Percentiles rank a stretch among this genome's conserved stretches.
phyloP scores from a whole-genome alignment of 2,797 vertebrate genomes.

The Phaenicophaeus curvirostris region DNA sequence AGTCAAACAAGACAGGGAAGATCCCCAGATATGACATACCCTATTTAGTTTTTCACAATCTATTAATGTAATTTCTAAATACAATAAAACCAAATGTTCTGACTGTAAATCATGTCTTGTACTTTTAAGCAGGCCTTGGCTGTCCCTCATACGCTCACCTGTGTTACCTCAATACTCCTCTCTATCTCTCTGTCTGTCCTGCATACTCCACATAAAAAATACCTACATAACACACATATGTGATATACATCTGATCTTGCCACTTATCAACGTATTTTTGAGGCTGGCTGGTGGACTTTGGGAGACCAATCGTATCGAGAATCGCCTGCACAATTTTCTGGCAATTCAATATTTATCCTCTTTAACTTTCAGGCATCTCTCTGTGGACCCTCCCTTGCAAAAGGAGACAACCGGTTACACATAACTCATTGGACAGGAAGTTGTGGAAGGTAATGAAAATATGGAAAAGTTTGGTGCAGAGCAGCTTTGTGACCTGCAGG shows the following conservation, averaged over 20 bases:
- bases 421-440: not conserved
- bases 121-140: not conserved
- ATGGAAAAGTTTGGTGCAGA: not conserved
- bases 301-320: not conserved
- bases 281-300: not conserved
- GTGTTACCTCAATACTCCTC: not conserved
- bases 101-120: not conserved
- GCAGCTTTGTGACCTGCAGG: not conserved
- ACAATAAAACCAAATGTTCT: slow-evolving; percentile 43
- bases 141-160: not conserved
- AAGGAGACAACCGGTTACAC: not conserved
- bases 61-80: slow-evolving; percentile 58
- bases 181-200: not conserved
- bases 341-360: not conserved
- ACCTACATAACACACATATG: not conserved
- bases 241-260: not conserved
- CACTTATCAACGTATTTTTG: not conserved
- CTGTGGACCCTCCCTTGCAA: not conserved
- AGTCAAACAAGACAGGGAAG: not conserved
- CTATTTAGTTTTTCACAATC: slow-evolving; percentile 54
- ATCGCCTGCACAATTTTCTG: not conserved
- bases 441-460: not conserved
- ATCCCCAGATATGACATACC: slow-evolving; percentile 39
- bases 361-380: not conserved
- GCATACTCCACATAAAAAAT: not conserved